These are phyloP conservation scores for Barbus barbus DNA, from an alignment of 2,113 vertebrate genomes.

Conservation along the genomic window DNA sequence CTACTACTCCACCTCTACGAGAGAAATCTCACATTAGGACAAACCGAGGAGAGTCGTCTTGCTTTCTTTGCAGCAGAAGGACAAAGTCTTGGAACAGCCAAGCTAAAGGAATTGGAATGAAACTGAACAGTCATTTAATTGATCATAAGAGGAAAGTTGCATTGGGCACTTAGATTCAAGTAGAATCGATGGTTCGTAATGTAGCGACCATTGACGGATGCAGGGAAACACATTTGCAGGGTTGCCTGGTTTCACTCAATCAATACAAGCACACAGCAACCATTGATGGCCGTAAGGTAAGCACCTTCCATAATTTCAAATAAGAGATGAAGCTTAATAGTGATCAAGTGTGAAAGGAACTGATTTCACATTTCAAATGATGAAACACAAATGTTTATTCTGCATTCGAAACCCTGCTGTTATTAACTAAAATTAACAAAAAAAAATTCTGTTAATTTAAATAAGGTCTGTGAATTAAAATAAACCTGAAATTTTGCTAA, in stretches of 20 bases:
- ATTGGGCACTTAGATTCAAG: constrained; percentile 62
- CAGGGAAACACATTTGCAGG: constrained; percentile 54
- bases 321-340: not conserved
- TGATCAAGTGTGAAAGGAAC: not conserved
- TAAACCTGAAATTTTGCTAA: not conserved
- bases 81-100: not conserved
- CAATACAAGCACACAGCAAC: constrained; percentile 55
- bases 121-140: constrained; percentile 56
- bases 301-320: not conserved
- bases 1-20: not conserved
- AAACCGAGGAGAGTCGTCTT: not conserved
- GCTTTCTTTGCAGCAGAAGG: not conserved
- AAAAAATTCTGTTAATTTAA: not conserved
- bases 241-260: constrained; percentile 66
- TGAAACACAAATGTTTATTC: not conserved
- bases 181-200: constrained; percentile 65
- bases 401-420: not conserved
- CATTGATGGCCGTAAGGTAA: not conserved
- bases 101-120: constrained; percentile 8
- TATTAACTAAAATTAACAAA: no score
- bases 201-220: constrained; percentile 49
- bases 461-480: not conserved
- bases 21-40: not conserved
- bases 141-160: constrained; percentile 43
- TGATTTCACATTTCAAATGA: not conserved